Percentiles rank a stretch among this genome's conserved stretches.
Evolutionary conservation across 2,113 vertebrate genomes (phyloP).

Genomic region (Antigone vipio): DNA sequence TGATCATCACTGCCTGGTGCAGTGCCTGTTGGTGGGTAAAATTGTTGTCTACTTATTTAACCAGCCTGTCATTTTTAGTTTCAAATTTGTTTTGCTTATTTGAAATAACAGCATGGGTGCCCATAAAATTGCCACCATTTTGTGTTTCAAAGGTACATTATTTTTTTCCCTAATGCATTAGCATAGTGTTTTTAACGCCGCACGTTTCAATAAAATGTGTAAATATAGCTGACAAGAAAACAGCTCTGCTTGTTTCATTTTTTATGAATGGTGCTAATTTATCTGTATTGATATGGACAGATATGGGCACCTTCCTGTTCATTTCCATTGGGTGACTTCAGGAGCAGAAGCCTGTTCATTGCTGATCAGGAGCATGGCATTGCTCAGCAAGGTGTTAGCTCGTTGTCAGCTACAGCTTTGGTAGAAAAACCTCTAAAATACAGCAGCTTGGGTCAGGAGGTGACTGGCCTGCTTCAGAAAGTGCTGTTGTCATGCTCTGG

Average conservation of each 20-base stretch:
- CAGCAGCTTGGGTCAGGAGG: neutral
- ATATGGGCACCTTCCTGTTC: neutral
- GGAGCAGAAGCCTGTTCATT: neutral
- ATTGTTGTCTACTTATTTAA: neutral
- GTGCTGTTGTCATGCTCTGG: neutral
- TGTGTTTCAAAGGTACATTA: neutral
- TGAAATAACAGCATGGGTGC: neutral
- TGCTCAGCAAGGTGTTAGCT: neutral
- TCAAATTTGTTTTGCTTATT: neutral
- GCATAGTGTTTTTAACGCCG: neutral
- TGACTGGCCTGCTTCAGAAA: neutral
- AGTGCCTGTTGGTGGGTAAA: neutral
- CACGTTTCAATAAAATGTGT: neutral
- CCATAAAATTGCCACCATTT: neutral
- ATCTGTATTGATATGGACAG: neutral
- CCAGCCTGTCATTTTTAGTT: neutral
- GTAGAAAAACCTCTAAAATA: neutral
- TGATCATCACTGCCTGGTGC: neutral
- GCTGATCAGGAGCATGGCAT: rapidly evolving
- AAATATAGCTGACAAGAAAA: neutral
- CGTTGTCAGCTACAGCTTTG: neutral
- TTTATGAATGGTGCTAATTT: neutral
- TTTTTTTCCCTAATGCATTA: neutral
- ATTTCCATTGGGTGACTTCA: neutral
- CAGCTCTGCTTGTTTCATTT: neutral